These are phyloP conservation scores for Microtus pennsylvanicus DNA, from an alignment of 2,113 vertebrate genomes.

Conservation along the genomic window DNA sequence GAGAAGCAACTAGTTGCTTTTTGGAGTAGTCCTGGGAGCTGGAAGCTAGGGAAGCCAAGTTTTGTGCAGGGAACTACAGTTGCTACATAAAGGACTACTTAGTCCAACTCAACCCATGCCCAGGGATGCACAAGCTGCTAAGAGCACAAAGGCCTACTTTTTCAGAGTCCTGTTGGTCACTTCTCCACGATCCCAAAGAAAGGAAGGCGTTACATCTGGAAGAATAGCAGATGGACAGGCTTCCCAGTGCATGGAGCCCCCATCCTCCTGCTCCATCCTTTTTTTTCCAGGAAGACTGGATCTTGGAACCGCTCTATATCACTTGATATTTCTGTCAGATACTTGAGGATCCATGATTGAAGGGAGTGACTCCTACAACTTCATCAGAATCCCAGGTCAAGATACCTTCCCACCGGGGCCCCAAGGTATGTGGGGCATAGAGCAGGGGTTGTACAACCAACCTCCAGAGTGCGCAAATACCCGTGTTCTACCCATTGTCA, in stretches of 20 bases:
- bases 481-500: not conserved
- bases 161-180: not conserved
- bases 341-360: not conserved
- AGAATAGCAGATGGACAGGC: not conserved
- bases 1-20: not conserved
- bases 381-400: not conserved
- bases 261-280: not conserved
- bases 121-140: not conserved
- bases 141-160: too few relatives aligned
- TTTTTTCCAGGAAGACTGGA: too few relatives aligned
- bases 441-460: not conserved
- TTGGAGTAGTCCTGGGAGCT: not conserved
- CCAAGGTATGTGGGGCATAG: not conserved
- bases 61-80: not conserved
- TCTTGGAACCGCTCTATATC: rapidly evolving
- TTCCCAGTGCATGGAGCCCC: not conserved
- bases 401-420: not conserved
- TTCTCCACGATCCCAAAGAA: not conserved
- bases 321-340: not conserved
- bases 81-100: not conserved
- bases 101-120: not conserved
- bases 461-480: not conserved
- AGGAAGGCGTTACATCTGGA: not conserved
- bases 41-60: not conserved
- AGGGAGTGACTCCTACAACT: not conserved